Percentiles rank a stretch among this genome's conserved stretches.
Evolutionary conservation across 1,140 invertebrate species (phyloP).

Genomic region (Camponotus pennsylvanicus): DNA sequence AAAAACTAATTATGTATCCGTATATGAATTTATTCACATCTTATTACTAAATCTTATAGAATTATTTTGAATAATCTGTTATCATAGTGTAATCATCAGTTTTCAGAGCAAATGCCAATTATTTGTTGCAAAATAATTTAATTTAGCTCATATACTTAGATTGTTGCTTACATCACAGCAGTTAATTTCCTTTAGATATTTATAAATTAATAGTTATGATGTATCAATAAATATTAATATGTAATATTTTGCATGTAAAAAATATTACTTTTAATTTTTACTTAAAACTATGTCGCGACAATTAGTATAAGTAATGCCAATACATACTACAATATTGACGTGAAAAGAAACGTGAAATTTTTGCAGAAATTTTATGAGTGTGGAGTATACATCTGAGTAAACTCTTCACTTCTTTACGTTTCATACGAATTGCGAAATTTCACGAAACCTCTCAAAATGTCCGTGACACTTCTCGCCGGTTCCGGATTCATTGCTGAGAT

Average conservation of each 20-base stretch:
- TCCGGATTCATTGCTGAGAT: constrained; percentile 15
- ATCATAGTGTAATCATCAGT: background rate
- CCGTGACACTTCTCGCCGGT: constrained; percentile 24
- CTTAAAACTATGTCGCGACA: background rate
- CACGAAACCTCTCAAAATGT: constrained; percentile 10
- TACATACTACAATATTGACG: background rate
- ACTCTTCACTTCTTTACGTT: background rate
- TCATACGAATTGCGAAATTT: background rate
- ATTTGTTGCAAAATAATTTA: background rate
- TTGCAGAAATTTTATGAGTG: background rate
- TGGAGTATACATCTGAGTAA: background rate
- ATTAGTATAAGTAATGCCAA: background rate
- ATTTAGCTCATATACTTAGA: background rate
- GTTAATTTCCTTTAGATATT: too few relatives aligned
- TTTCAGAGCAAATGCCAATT: background rate
- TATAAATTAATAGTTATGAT: too few relatives aligned
- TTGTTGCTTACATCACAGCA: too few relatives aligned
- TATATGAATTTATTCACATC: background rate
- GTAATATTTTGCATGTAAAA: background rate
- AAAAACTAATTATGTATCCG: background rate
- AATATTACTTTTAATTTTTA: constrained; percentile 14
- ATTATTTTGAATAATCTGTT: background rate
- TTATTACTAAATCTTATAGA: constrained; percentile 1
- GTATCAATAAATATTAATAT: too few relatives aligned
- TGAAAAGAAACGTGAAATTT: background rate